A percentile compares a stretch with the other conserved stretches of the same genome.
Conservation (phyloP, 2,113 vertebrate species). For the Myrmecobius fasciatus region DNA sequence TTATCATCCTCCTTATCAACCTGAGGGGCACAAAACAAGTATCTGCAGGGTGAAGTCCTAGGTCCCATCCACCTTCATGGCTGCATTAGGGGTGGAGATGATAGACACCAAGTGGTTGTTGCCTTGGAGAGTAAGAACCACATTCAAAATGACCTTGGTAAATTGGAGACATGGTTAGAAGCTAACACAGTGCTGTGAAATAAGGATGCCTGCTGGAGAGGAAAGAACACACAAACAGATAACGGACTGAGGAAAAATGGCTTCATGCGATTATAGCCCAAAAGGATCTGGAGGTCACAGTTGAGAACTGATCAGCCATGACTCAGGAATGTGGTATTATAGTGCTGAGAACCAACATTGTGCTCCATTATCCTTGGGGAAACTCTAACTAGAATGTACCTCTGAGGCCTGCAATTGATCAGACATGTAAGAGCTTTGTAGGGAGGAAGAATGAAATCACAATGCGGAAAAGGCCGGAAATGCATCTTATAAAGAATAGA, state of each 20-base stretch:
- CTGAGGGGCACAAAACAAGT: background rate
- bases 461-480: background rate
- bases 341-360: background rate
- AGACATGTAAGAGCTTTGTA: background rate
- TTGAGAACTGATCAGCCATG: background rate
- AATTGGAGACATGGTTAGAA: background rate
- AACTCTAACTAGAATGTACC: background rate
- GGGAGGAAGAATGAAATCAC: background rate
- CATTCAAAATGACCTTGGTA: constrained; percentile 27
- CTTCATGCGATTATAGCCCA: background rate
- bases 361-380: background rate
- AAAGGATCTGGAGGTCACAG: background rate
- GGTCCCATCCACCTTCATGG: background rate
- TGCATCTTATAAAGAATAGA: background rate
- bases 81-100: background rate
- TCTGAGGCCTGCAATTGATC: background rate
- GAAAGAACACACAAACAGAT: background rate
- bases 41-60: constrained; percentile 27
- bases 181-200: background rate
- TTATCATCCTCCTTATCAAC: constrained; percentile 41
- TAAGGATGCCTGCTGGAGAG: constrained; percentile 10
- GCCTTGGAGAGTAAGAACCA: constrained; percentile 2
- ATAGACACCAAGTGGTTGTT: background rate
- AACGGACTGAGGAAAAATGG: background rate
- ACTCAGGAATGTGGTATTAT: background rate